Conservation (phyloP, 2,797 vertebrate species). For the Poeciliopsis turneri region DNA sequence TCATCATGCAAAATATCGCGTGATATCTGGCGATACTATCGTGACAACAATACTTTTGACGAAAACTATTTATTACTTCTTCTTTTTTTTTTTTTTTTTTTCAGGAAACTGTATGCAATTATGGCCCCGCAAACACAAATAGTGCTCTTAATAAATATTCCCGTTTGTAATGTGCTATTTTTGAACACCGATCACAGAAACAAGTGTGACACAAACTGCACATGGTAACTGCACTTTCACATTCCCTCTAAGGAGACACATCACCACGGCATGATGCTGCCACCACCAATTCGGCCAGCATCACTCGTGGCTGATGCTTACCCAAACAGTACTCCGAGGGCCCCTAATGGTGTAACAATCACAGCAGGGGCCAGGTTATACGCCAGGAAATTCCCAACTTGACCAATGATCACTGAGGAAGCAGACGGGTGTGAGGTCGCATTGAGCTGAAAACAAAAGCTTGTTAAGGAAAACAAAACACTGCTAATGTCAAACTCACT, state of each 20-base stretch:
- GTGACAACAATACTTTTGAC: no score
- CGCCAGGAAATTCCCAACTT: constrained; percentile 96
- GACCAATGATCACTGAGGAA: constrained; percentile 90
- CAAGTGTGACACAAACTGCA: no score
- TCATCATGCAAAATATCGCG: no score
- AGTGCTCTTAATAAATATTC: no score
- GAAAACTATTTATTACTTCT: no score
- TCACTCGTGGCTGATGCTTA: constrained; percentile 66
- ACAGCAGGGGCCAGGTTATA: constrained; percentile 94
- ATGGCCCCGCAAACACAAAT: no score
- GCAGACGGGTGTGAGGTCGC: constrained; percentile 10
- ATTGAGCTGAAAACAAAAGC: background rate
- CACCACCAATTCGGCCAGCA: background rate
- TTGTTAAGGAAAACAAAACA: background rate
- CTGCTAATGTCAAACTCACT: constrained; percentile 83
- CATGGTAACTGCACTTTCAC: no score
- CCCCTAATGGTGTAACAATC: constrained; percentile 93
- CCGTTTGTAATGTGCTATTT: no score
- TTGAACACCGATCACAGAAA: no score
- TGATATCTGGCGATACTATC: no score
- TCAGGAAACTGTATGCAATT: no score
- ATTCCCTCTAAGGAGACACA: background rate
- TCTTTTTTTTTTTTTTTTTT: no score
- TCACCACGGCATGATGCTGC: background rate
- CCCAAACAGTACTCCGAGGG: constrained; percentile 97